Base-by-base conservation (phyloP, 2,113 vertebrate species). In the Pardalotus punctatus region DNA sequence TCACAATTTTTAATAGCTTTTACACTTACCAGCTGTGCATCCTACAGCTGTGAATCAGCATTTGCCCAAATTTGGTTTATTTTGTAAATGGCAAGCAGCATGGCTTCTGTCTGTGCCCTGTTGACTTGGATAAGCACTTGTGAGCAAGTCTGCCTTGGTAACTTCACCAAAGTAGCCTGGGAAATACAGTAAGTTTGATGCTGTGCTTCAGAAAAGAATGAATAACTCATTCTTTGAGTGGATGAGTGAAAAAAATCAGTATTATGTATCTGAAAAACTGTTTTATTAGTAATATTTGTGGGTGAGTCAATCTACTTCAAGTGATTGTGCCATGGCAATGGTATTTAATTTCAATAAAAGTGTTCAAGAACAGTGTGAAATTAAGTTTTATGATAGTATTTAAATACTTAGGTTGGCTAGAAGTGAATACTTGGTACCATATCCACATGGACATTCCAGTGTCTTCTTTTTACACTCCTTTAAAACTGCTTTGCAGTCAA, bases 1-100 rank as follows among this genome's bases (percentile, higher is more conserved):
- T 93, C 65, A 88, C 88, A 67, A 86, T 83, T 97, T 94, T 89
- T 96, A 91, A 93, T 67, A 78, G 88, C 78, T 93, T 94, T 94
- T 88, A 94, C 72, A 78, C 73, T 90, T 54, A 71, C 45, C 90
- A 96, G 69, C 77, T 94, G 93, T 38, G 27, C 53, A 83, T 87
- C 24, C 64, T 88, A 90, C 73, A 96, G 77, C 81, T 93, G 82
- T 76, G 88, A 95, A 81, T 90, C 82, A 94, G 71, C 81, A 77
- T 64, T 77, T 43, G 54, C 60, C 19, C 6, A 70, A 61, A 84
- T 60, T 20, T 35, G 56, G 53, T 29, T 88, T 25, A 53, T 81
- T 95, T 66, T 73, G 47, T 62, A 95, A 94, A 86, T 50, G 77
- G 88, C 64, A 95, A 93, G 42, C 58, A 90, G 42, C 45, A 58